These are phyloP conservation scores for Endotricha flammealis DNA, from an alignment of 2,888 invertebrate species.

Conservation along the genomic window DNA sequence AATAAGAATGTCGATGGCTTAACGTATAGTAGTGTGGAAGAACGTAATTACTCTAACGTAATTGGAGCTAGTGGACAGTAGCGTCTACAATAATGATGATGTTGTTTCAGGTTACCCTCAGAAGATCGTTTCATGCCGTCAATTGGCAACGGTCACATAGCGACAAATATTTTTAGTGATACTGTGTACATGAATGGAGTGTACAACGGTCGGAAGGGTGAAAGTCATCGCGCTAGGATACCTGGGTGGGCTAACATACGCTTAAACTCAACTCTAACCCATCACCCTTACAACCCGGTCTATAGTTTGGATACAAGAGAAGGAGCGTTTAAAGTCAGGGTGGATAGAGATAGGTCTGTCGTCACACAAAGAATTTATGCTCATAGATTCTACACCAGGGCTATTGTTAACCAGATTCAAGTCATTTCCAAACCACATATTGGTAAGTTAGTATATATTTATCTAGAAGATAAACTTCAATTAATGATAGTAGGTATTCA, in stretches of 20 bases:
- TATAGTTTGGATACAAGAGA: constrained; percentile 68
- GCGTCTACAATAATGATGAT: too few species aligned
- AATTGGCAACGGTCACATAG: constrained; percentile 79
- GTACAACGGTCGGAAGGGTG: constrained; percentile 75
- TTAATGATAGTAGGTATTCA: too few species aligned
- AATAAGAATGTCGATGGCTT: too few species aligned
- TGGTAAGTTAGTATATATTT: too few species aligned
- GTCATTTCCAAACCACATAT: constrained; percentile 61
- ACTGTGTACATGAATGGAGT: constrained; percentile 80
- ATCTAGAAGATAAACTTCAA: too few species aligned
- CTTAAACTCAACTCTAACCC: constrained; percentile 62
- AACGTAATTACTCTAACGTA: too few species aligned
- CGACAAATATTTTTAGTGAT: constrained; percentile 77
- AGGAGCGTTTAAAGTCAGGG: constrained; percentile 65
- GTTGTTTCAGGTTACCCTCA: constrained; percentile 70
- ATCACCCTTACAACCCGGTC: constrained; percentile 49
- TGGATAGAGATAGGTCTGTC: constrained; percentile 64
- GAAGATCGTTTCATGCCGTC: constrained; percentile 79
- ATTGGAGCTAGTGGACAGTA: too few species aligned
- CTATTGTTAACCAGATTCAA: constrained; percentile 69
- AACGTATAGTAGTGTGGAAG: too few species aligned
- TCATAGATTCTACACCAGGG: constrained; percentile 67
- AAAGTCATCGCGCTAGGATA: constrained; percentile 78
- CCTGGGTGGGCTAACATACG: constrained; percentile 79
- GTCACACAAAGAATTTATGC: constrained; percentile 70